A percentile compares a stretch with the other conserved stretches of the same genome.
Conservation (phyloP, 2,797 vertebrate genomes). For the Sebastiscus albofasciatus region DNA sequence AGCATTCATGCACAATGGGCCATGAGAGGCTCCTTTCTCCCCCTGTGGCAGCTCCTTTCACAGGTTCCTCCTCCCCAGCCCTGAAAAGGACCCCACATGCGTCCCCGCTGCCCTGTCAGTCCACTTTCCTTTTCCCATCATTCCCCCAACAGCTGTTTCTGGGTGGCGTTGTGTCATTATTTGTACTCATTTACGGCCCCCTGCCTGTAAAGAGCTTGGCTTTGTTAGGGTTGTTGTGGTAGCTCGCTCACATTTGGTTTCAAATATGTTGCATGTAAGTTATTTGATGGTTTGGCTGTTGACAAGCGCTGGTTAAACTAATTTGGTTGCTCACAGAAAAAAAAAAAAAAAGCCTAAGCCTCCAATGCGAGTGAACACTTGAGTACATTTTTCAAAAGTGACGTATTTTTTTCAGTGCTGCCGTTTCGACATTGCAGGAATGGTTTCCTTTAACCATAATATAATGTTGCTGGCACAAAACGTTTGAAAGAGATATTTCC, state of each 20-base stretch:
- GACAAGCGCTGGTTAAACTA: conserved; percentile 69
- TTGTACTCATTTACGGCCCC: conserved; percentile 73
- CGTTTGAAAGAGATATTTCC: conserved; percentile 71
- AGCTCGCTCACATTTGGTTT: conserved; percentile 65
- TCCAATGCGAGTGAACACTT: conserved; percentile 37
- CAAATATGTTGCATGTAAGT: conserved; percentile 70
- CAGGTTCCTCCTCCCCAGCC: conserved; percentile 56
- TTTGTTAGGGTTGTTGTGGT: conserved; percentile 67
- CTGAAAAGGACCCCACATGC: conserved; percentile 78
- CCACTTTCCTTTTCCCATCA: conserved; percentile 79
- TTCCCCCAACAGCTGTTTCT: conserved; percentile 78
- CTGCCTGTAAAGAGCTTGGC: conserved; percentile 46
- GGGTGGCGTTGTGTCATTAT: conserved; percentile 76
- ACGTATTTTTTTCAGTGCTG: conserved; percentile 36
- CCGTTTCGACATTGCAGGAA: conserved; percentile 55
- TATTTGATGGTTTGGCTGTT: conserved; percentile 74
- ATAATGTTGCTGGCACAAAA: conserved; percentile 62
- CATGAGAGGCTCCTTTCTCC: conserved; percentile 78
- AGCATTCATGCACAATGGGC: conserved; percentile 77
- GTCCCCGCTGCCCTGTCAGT: conserved; percentile 59
- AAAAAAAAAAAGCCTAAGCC: conserved; percentile 52
- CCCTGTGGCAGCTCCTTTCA: conserved; percentile 80
- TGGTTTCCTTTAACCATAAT: conserved; percentile 73
- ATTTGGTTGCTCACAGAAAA: conserved; percentile 44
- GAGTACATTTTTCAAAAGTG: conserved; percentile 60